A percentile compares a stretch with the other conserved stretches of the same genome.
Evolutionary conservation across 2,888 invertebrate genomes (phyloP).

Genomic region (Drosophila mettleri): DNA sequence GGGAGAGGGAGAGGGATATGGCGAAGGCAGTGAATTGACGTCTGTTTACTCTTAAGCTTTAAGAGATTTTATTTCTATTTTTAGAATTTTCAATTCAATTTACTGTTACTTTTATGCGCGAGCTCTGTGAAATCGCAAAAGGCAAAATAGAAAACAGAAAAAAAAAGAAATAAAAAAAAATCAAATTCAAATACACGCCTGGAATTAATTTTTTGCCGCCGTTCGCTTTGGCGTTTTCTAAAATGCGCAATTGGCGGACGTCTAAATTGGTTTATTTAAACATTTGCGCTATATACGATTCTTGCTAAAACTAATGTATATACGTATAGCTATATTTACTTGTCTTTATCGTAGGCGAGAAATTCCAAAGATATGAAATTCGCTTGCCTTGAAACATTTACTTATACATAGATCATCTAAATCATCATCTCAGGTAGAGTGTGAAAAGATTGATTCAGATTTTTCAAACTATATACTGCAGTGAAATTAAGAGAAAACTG

Average conservation of each 20-base stretch:
- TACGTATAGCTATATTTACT: constrained; percentile 7
- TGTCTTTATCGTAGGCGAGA: constrained; percentile 39
- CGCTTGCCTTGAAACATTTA: constrained; percentile 33
- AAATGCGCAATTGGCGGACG: constrained; percentile 69
- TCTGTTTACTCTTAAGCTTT: constrained; percentile 21
- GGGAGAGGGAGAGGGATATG: not conserved
- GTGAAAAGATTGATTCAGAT: not conserved
- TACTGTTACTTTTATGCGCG: constrained; percentile 54
- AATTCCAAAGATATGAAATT: constrained; percentile 39
- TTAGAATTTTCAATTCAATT: constrained; percentile 51
- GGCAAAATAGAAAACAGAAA: constrained; percentile 12
- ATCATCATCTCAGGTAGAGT: too few species aligned
- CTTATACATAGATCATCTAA: constrained; percentile 1
- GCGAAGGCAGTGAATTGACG: constrained; percentile 14
- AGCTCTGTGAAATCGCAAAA: constrained; percentile 21
- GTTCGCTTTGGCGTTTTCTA: constrained; percentile 40
- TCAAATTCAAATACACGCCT: constrained; percentile 53
- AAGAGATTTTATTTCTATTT: constrained; percentile 45
- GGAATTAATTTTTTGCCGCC: constrained; percentile 50
- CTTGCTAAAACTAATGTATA: constrained; percentile 31
- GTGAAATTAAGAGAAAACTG: too few species aligned
- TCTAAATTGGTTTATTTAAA: constrained; percentile 48
- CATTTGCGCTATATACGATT: constrained; percentile 46
- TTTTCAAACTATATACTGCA: too few species aligned
- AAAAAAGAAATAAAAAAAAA: constrained; percentile 23